phyloP scores from a whole-genome alignment of 2,888 invertebrate genomes.

The Volucella zonaria region DNA sequence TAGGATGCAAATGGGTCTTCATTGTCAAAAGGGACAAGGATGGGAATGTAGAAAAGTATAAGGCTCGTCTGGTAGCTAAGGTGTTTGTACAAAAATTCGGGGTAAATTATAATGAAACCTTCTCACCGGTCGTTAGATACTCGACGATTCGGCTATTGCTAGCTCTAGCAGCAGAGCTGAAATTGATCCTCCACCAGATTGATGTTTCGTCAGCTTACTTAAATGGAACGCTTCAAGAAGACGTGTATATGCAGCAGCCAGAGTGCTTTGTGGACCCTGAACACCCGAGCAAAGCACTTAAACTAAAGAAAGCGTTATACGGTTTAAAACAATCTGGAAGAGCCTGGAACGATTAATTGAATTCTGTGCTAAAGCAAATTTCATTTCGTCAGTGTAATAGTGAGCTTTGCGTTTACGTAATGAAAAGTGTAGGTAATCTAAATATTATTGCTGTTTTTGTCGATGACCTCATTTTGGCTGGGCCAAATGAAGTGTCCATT shows the following conservation, averaged over 20 bases:
- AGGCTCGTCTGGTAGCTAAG: constrained; percentile 65
- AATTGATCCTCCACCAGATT: constrained; percentile 72
- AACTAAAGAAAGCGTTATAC: constrained; percentile 73
- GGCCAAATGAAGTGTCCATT: too few species aligned
- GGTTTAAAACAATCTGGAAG: constrained; percentile 70
- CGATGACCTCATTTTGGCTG: too few species aligned
- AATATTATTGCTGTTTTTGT: too few species aligned
- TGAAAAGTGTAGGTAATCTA: too few species aligned
- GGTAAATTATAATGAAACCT: constrained; percentile 67
- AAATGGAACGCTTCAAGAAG: constrained; percentile 68
- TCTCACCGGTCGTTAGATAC: constrained; percentile 68
- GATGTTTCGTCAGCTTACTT: constrained; percentile 73
- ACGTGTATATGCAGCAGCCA: constrained; percentile 70
- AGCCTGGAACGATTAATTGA: too few species aligned
- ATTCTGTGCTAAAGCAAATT: too few species aligned
- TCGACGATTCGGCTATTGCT: constrained; percentile 57
- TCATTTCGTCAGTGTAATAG: too few species aligned
- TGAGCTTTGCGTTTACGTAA: too few species aligned
- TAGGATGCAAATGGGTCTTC: constrained; percentile 20
- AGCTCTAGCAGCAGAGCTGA: constrained; percentile 72
- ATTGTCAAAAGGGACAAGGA: too few species aligned
- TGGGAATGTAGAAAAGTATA: constrained; percentile 48
- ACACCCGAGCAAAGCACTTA: constrained; percentile 65
- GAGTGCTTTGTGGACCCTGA: constrained; percentile 18
- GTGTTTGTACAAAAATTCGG: constrained; percentile 61